A percentile compares a stretch with the other conserved stretches of the same genome.
Conservation (phyloP, 2,113 vertebrate genomes). For the Aphyosemion australe region DNA sequence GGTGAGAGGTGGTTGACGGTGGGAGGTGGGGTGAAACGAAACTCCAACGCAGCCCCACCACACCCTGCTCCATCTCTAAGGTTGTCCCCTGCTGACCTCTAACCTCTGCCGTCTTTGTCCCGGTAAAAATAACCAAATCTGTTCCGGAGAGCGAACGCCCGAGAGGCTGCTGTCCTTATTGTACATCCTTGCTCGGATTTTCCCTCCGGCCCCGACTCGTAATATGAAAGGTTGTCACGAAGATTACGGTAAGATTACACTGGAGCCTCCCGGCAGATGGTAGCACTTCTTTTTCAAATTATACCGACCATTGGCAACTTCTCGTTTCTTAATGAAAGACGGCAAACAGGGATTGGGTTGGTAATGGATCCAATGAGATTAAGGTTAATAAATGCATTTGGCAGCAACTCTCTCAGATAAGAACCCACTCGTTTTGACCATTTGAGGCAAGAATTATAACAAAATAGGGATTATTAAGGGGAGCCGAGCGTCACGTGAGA, state of each 20-base stretch:
- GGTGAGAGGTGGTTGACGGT: conserved; percentile 62
- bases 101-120: conserved; percentile 74
- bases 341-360: conserved; percentile 63
- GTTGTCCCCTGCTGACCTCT: conserved; percentile 75
- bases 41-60: conserved; percentile 47
- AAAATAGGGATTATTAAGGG: conserved; percentile 23
- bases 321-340: conserved; percentile 71
- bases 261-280: conserved; percentile 72
- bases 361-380: conserved; percentile 58
- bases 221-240: conserved; percentile 45
- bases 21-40: conserved; percentile 55
- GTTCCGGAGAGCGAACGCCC: conserved; percentile 58
- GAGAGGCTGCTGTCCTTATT: conserved; percentile 46
- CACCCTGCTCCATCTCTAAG: conserved; percentile 61
- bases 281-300: conserved; percentile 42
- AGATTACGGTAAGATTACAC: conserved; percentile 78
- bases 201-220: conserved; percentile 21
- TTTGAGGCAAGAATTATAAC: conserved; percentile 21
- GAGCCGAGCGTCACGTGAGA: conserved; percentile 31
- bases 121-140: conserved; percentile 78
- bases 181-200: conserved; percentile 24
- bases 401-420: conserved; percentile 6
- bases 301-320: conserved; percentile 43
- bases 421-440: conserved; percentile 10
- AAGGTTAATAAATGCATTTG: conserved; percentile 50